These are phyloP conservation scores for Rhinatrema bivittatum DNA, from an alignment of 2,797 vertebrate species.

Conservation along the genomic window DNA sequence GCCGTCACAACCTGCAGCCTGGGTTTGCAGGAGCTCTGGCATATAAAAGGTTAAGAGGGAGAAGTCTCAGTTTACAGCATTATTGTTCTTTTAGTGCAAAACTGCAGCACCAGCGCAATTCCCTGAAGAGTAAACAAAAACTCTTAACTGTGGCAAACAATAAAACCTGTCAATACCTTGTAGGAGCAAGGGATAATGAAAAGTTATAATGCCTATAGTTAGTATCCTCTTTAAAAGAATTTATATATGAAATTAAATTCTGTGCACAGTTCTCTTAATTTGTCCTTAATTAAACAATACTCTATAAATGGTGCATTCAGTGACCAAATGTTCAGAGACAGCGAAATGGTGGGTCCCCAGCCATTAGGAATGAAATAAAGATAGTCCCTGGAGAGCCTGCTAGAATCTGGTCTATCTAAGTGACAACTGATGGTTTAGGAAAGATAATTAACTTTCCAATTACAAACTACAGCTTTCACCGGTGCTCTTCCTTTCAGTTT, in stretches of 20 bases:
- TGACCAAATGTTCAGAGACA: slow-evolving; percentile 84
- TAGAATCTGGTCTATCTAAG: slow-evolving; percentile 78
- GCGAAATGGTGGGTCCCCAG: slow-evolving; percentile 75
- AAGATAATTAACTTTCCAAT: slow-evolving; percentile 98
- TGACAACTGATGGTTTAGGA: slow-evolving; percentile 93
- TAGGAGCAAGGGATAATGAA: slow-evolving; percentile 81
- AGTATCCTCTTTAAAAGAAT: slow-evolving; percentile 82
- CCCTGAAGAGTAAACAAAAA: slow-evolving; percentile 65
- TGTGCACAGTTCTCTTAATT: slow-evolving; percentile 86
- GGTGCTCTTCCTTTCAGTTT: slow-evolving; percentile 57
- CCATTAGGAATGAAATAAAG: slow-evolving; percentile 76
- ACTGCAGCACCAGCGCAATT: slow-evolving; percentile 50
- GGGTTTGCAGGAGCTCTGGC: too few relatives aligned
- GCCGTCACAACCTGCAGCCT: too few relatives aligned
- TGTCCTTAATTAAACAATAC: slow-evolving; percentile 94
- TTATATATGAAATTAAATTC: slow-evolving; percentile 86
- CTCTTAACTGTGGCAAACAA: slow-evolving; percentile 60
- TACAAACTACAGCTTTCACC: slow-evolving; percentile 75
- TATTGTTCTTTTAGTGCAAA: slow-evolving; percentile 35
- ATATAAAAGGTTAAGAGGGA: slow-evolving; percentile 45
- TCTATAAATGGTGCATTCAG: slow-evolving; percentile 83
- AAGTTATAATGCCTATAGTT: slow-evolving; percentile 85
- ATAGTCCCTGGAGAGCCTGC: slow-evolving; percentile 64
- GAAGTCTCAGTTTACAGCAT: slow-evolving; percentile 6
- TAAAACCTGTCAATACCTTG: slow-evolving; percentile 66